Conservation (phyloP, 2,888 invertebrate species). For the Trilocha varians region DNA sequence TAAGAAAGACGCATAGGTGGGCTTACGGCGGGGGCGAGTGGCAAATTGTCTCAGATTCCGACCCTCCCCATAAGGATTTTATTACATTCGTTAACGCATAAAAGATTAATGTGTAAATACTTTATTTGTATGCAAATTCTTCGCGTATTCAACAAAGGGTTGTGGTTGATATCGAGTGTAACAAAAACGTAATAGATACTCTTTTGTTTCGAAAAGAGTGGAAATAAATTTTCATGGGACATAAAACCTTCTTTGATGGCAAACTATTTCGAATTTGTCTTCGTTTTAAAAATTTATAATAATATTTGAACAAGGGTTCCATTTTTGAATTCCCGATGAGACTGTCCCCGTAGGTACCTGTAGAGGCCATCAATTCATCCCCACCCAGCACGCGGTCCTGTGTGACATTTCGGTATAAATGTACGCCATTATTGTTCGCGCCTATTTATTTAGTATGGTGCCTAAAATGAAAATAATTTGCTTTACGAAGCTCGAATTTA, state of each 20-base stretch:
- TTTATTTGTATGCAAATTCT: slow-evolving; percentile 56
- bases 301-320: not conserved
- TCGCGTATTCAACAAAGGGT: slow-evolving; percentile 21
- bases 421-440: slow-evolving; percentile 37
- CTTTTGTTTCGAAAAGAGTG: not conserved
- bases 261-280: not conserved
- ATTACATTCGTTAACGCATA: slow-evolving; percentile 70
- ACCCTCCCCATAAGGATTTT: slow-evolving; percentile 54
- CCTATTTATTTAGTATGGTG: not conserved
- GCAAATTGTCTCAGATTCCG: slow-evolving; percentile 71
- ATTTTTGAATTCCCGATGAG: slow-evolving; percentile 13
- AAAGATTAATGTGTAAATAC: slow-evolving; percentile 61
- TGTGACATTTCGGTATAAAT: slow-evolving; percentile 34
- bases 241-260: not conserved
- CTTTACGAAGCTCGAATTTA: too few relatives aligned
- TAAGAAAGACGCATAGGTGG: slow-evolving; percentile 72
- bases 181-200: slow-evolving; percentile 4
- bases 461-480: too few relatives aligned
- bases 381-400: slow-evolving; percentile 44
- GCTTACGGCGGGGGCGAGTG: slow-evolving; percentile 60
- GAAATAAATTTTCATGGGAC: not conserved
- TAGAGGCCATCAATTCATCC: slow-evolving; percentile 53
- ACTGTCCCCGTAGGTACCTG: slow-evolving; percentile 49
- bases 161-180: slow-evolving; percentile 4
- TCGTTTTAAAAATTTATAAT: not conserved